Base-by-base conservation (phyloP, 30 jellyfish, hydroid and myxozoan species). In the Sanderia malayensis region DNA sequence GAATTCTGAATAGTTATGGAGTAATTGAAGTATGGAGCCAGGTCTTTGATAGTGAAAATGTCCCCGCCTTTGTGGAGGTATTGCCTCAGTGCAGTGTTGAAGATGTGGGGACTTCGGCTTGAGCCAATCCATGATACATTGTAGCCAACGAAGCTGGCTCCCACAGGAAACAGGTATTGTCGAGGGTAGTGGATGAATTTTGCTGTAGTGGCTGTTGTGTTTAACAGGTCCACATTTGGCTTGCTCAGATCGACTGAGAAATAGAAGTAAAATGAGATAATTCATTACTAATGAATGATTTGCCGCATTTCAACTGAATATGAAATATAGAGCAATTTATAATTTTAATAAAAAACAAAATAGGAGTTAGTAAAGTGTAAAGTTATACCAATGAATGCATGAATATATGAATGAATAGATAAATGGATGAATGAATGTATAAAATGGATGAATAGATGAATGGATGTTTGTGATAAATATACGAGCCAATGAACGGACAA, bases 71-170 rank as follows among this genome's bases (percentile, higher is more conserved):
- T 61, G 55, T 22, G 47, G 13, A 61, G 27, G 33, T 1, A 22
- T 22, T 46, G 62, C 65, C 49, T 46, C 73, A 61, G 46, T 13
- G 62, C 17, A 0, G 78, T 44, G 33, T 61, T 46, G 41, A 46
- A 30, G 62, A 52, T 44, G 17, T 17, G 25, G 17, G 31, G 28
- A 29, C 19, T 30, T 24, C 27, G 32, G 0, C 71, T 61, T 17
- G 31, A 13, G 2, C 87, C 87, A 22, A 66, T 21, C 18, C 32
- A 55, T 18, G 87, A 21, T 0, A 76, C 75, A 23, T 30, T 76
- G 80, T 61, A 76, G n/a, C 87, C 87, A 44, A 75, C 80, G 31
- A 41, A 65, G 0, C 67, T 55, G 23, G 73, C 64, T 19, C 20
- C 3, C 11, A 55, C 30, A n/a, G n/a, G n/a, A n/a, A n/a, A n/a